Evolutionary conservation across 2,113 vertebrate species (phyloP).

Genomic region (Syngnathoides biaculeatus): DNA sequence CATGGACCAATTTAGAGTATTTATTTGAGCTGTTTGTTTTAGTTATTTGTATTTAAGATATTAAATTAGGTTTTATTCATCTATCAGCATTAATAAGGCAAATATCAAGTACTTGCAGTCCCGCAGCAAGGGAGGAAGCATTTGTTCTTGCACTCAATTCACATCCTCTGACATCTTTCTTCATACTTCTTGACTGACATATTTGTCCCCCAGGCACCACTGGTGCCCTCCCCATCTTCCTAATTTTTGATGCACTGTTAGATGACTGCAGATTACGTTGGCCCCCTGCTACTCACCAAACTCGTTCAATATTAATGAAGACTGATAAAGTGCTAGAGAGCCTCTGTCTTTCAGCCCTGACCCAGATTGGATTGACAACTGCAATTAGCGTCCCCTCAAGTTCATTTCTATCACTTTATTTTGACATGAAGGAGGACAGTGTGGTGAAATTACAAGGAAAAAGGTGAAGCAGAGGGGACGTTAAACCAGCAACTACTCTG

Average conservation of each 20-base stretch:
- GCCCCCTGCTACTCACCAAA: conserved; percentile 58
- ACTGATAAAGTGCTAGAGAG: conserved; percentile 77
- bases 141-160: conserved; percentile 23
- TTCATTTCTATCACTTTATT: conserved; percentile 79
- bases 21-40: not conserved
- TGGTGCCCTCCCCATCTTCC: conserved; percentile 47
- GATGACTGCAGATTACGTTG: conserved; percentile 64
- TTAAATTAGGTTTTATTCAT: not conserved
- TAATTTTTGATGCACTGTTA: conserved; percentile 62
- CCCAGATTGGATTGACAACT: conserved; percentile 78
- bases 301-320: conserved; percentile 79
- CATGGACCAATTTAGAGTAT: not conserved
- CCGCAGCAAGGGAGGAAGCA: conserved; percentile 17
- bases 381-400: conserved; percentile 78
- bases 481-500: conserved; percentile 35
- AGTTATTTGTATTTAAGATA: not conserved
- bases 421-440: conserved; percentile 73
- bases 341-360: conserved; percentile 67
- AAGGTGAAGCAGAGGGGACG: conserved; percentile 25
- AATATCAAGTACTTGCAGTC: conserved; percentile 5
- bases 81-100: not conserved
- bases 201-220: conserved; percentile 57
- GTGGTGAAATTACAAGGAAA: conserved; percentile 41
- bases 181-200: conserved; percentile 60
- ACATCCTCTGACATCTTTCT: conserved; percentile 49